A percentile compares a stretch with the other conserved stretches of the same genome.
phyloP scores from a whole-genome alignment of 1,140 invertebrate species.

The Eubasilissa regina region DNA sequence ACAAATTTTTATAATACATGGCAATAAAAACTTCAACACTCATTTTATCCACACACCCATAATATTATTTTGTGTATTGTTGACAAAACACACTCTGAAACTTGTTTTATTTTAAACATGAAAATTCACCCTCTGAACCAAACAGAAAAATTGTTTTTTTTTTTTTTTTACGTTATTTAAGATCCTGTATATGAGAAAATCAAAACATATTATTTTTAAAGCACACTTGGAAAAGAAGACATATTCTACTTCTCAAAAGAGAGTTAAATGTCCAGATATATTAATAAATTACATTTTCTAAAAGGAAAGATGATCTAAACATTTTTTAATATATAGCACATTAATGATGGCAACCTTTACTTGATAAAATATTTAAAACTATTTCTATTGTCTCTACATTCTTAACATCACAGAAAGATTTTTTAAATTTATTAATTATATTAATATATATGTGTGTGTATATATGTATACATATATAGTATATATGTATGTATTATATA shows the following conservation, averaged over 20 bases:
- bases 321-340: constrained; percentile 13
- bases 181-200: too few species aligned
- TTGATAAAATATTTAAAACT: constrained; percentile 52
- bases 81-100: too few species aligned
- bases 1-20: too few species aligned
- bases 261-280: neutral
- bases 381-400: constrained; percentile 58
- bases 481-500: constrained; percentile 44
- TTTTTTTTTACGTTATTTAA: too few species aligned
- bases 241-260: constrained; percentile 2
- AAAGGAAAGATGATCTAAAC: neutral
- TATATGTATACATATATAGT: too few species aligned
- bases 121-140: too few species aligned
- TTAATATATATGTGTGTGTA: constrained; percentile 43
- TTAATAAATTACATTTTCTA: neutral
- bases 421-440: constrained; percentile 53
- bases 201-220: neutral
- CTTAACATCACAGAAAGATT: constrained; percentile 59
- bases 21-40: too few species aligned
- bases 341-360: constrained; percentile 23
- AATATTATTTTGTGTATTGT: too few species aligned
- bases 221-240: constrained; percentile 21
- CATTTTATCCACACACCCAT: too few species aligned
- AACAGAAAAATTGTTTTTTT: too few species aligned
- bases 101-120: too few species aligned